A percentile compares a stretch with the other conserved stretches of the same genome.
Conservation (phyloP, 2,113 vertebrate species). For the Excalfactoria chinensis region DNA sequence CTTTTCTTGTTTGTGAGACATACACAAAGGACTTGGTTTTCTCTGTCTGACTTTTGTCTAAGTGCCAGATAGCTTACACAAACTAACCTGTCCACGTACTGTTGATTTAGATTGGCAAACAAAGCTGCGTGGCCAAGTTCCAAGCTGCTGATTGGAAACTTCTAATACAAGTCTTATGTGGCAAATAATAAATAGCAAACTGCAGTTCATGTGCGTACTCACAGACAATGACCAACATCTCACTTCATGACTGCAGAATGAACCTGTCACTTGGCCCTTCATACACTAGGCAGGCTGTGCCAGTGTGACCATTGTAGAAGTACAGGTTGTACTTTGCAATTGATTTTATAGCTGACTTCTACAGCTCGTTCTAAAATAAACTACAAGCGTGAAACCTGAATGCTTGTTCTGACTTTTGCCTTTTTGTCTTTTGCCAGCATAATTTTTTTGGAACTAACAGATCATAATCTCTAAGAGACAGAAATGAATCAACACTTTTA, state of each 20-base stretch:
- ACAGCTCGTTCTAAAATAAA: not conserved
- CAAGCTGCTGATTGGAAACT: not conserved
- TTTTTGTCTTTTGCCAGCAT: not conserved
- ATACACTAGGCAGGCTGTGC: not conserved
- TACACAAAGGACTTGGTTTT: conserved; percentile 31
- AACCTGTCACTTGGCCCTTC: not conserved
- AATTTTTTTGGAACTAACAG: not conserved
- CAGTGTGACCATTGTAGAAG: not conserved
- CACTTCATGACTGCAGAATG: not conserved
- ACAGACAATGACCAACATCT: not conserved
- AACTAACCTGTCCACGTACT: not conserved
- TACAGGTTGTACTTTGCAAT: conserved; percentile 1
- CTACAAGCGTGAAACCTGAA: not conserved
- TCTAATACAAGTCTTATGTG: not conserved
- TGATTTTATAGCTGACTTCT: not conserved
- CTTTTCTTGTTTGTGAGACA: not conserved
- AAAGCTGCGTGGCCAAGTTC: not conserved
- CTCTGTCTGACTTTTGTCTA: not conserved
- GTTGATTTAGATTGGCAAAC: not conserved
- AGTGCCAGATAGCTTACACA: conserved; percentile 19
- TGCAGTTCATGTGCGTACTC: not conserved
- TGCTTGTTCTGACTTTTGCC: not conserved
- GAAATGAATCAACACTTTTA: not conserved
- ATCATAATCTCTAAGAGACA: not conserved
- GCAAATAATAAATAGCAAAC: not conserved